Percentiles rank a stretch among this genome's conserved stretches.
Evolutionary conservation across 2,113 vertebrate species (phyloP).

Genomic region (Echinops telfairi): DNA sequence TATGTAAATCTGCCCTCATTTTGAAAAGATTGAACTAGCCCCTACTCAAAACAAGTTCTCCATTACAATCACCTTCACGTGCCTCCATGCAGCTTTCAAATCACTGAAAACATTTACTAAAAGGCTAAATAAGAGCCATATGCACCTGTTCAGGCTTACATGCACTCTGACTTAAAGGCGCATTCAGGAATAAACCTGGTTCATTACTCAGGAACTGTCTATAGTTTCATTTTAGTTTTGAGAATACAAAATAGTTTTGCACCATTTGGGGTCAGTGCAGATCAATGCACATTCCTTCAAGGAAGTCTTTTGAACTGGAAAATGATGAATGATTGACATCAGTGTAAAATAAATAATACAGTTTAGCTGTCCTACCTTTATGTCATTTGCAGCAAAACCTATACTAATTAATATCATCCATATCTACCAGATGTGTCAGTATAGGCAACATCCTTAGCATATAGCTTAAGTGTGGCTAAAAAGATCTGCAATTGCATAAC

Average conservation of each 20-base stretch:
- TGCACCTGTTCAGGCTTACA: no score
- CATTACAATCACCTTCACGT: no score
- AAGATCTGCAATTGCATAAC: constrained; percentile 51
- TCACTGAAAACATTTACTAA: no score
- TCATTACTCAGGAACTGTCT: no score
- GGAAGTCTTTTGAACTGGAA: constrained; percentile 85
- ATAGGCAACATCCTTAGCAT: constrained; percentile 61
- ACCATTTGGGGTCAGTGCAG: constrained; percentile 85
- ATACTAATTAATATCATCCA: constrained; percentile 84
- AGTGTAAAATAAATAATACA: constrained; percentile 77
- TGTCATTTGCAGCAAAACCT: constrained; percentile 80
- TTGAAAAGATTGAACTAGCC: no score
- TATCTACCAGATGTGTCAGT: constrained; percentile 80
- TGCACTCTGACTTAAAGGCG: no score
- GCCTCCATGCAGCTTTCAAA: no score
- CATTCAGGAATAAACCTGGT: no score
- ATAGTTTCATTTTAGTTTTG: constrained; percentile 80
- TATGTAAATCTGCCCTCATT: no score
- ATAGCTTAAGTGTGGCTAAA: not conserved
- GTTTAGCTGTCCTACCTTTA: constrained; percentile 79
- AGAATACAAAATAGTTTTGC: constrained; percentile 82
- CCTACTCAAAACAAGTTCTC: no score
- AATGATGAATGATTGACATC: constrained; percentile 84
- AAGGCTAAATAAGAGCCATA: no score
- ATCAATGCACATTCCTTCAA: constrained; percentile 86